A percentile compares a stretch with the other conserved stretches of the same genome.
phyloP scores from a whole-genome alignment of 2,113 vertebrate species.

The Ceyx melanurus region DNA sequence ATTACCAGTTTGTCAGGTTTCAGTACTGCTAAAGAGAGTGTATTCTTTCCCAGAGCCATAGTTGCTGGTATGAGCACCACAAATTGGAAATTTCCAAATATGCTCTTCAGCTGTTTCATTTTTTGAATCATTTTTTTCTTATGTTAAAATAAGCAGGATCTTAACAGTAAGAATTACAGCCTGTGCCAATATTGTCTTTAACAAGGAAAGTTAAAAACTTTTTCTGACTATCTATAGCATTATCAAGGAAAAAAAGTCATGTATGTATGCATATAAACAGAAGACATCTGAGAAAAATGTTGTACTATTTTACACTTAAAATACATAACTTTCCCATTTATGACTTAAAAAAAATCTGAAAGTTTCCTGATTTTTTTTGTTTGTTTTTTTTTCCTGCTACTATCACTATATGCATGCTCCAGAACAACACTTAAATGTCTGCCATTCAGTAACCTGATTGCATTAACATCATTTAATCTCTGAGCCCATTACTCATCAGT shows the following conservation, averaged over 20 bases:
- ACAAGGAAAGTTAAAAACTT: not conserved
- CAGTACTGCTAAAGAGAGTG: not conserved
- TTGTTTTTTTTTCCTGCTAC: not conserved
- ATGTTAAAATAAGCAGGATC: not conserved
- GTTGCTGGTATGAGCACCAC: not conserved
- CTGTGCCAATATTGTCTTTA: not conserved
- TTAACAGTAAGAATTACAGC: not conserved
- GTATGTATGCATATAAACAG: not conserved
- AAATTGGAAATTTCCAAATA: not conserved
- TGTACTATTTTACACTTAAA: not conserved
- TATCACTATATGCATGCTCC: not conserved
- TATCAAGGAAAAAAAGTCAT: not conserved
- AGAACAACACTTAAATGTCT: not conserved
- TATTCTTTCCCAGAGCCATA: not conserved
- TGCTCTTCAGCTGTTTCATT: not conserved
- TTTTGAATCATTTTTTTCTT: not conserved
- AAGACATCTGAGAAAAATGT: not conserved
- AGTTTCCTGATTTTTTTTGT: not conserved
- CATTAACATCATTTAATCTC: not conserved
- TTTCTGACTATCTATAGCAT: not conserved
- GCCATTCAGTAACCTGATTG: rapidly evolving
- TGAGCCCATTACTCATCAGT: not conserved
- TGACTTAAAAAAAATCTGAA: not conserved
- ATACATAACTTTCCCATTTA: not conserved
- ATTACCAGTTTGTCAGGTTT: not conserved